Percentiles rank a stretch among this genome's conserved stretches.
Conservation (phyloP, 2,888 invertebrate species). For the Aphodius granarius region DNA sequence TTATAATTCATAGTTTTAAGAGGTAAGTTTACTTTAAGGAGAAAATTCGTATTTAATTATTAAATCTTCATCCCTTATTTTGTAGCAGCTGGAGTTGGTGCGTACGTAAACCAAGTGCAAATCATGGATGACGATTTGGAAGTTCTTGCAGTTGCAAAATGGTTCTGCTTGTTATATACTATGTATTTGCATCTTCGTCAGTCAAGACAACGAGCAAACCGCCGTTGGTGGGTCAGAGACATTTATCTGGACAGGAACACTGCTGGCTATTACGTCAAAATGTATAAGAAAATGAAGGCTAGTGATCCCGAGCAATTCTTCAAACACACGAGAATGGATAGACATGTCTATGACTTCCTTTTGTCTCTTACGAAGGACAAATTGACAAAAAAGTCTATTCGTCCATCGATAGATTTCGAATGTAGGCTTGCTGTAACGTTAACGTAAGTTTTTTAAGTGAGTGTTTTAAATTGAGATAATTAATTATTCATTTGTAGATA, state of each 20-base stretch:
- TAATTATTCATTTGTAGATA: conserved; percentile 4
- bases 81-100: no score
- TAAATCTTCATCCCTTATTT: no score
- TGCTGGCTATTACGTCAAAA: not conserved
- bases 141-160: no score
- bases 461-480: not conserved
- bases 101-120: no score
- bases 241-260: not conserved
- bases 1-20: no score
- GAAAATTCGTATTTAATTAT: no score
- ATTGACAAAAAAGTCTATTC: conserved; percentile 6
- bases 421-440: conserved; percentile 10
- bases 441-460: conserved; percentile 7
- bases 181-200: no score
- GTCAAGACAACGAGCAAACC: not conserved
- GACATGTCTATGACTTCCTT: not conserved
- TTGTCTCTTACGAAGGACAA: not conserved
- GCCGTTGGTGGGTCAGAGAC: conserved; percentile 11
- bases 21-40: no score
- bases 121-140: no score
- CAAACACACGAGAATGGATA: conserved; percentile 6
- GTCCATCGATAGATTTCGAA: not conserved
- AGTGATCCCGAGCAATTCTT: conserved; percentile 12
- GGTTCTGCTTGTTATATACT: no score
- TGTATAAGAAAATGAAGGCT: not conserved